Conservation (phyloP, 2,797 vertebrate species). For the Okamejei kenojei region DNA sequence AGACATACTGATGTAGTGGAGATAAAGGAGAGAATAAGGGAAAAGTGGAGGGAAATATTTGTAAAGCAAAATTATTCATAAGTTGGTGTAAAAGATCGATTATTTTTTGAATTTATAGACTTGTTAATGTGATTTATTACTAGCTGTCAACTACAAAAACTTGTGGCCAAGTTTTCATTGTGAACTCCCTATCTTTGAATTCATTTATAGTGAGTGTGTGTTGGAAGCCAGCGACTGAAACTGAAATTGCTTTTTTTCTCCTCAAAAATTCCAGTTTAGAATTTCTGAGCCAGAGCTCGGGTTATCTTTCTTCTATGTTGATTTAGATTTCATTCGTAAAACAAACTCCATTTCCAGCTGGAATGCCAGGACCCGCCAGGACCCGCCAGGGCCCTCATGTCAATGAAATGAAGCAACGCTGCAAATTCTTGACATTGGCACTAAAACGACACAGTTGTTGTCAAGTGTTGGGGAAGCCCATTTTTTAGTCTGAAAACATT, state of each 20-base stretch:
- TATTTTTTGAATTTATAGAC: background rate
- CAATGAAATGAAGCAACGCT: background rate
- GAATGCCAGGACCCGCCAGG: background rate
- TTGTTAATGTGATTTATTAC: conserved; percentile 1
- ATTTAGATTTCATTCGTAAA: background rate
- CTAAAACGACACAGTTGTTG: background rate
- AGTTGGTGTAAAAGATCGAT: background rate
- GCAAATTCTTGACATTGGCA: background rate
- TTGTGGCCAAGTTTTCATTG: background rate
- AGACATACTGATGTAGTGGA: no score
- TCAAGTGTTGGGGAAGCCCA: background rate
- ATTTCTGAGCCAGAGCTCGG: background rate
- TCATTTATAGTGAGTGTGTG: background rate
- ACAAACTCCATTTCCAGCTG: background rate
- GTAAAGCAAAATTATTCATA: background rate
- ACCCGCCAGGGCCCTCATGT: background rate
- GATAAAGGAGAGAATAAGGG: no score
- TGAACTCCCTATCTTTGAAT: background rate
- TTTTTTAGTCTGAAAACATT: background rate
- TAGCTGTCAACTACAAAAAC: background rate
- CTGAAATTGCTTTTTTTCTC: background rate
- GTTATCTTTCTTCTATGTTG: background rate
- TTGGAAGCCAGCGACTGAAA: background rate
- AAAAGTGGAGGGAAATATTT: background rate
- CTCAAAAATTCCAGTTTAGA: background rate